Conservation (phyloP, 2,797 vertebrate genomes). For the Coranthus polyacanthus region DNA sequence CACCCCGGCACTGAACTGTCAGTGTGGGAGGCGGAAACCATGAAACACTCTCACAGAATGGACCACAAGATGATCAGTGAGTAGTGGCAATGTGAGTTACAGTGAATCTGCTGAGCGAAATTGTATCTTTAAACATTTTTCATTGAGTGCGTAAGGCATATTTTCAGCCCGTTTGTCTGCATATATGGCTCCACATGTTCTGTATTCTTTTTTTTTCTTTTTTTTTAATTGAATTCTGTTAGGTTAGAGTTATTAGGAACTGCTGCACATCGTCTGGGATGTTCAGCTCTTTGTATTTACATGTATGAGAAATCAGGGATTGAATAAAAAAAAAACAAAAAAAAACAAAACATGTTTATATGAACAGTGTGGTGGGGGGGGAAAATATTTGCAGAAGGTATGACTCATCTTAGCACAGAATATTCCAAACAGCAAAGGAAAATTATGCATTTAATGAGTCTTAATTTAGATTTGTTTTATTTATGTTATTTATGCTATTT, state of each 20-base stretch:
- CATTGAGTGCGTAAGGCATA: not conserved
- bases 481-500: not conserved
- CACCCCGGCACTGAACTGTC: conserved; percentile 68
- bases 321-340: not conserved
- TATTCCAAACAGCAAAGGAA: too few relatives aligned
- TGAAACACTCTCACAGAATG: conserved; percentile 83
- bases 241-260: not conserved
- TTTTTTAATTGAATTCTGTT: too few relatives aligned
- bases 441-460: not conserved
- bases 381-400: too few relatives aligned
- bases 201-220: too few relatives aligned
- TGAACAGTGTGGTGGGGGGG: not conserved
- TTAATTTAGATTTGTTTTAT: not conserved
- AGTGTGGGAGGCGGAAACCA: conserved; percentile 69
- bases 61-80: conserved; percentile 88
- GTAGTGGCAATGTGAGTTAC: conserved; percentile 66
- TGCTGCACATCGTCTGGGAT: not conserved
- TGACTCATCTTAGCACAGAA: too few relatives aligned
- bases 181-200: not conserved
- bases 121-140: not conserved
- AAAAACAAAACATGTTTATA: not conserved
- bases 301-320: not conserved
- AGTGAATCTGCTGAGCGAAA: conserved; percentile 7
- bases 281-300: conserved; percentile 1
- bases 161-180: not conserved